A percentile compares a stretch with the other conserved stretches of the same genome.
Evolutionary conservation across 2,113 vertebrate species (phyloP).

Genomic region (Periophthalmodon schlosseri): DNA sequence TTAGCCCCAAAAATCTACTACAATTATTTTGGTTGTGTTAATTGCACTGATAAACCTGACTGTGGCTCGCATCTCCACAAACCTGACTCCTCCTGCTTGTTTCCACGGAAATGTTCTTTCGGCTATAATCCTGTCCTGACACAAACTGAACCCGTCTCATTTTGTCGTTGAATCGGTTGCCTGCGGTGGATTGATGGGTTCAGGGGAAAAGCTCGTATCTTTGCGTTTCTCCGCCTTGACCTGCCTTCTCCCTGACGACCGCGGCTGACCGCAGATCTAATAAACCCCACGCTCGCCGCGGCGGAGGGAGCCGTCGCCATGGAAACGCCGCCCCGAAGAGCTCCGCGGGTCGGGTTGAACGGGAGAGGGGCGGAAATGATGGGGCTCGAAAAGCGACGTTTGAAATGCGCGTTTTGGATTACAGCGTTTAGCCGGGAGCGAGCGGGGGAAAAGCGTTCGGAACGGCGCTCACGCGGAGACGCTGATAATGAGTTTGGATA

Average conservation of each 20-base stretch:
- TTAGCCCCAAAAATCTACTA: too few species aligned
- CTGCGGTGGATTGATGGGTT: background rate
- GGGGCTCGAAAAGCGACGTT: background rate
- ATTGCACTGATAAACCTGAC: too few species aligned
- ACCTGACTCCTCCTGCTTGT: too few species aligned
- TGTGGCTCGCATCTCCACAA: too few species aligned
- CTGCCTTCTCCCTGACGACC: conserved; percentile 63
- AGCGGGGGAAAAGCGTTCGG: background rate
- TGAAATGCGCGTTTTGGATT: background rate
- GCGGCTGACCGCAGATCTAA: conserved; percentile 75
- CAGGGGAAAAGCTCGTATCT: background rate
- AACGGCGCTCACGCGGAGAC: too few species aligned
- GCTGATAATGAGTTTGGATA: too few species aligned
- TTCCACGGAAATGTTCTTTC: too few species aligned
- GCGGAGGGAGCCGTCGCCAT: conserved; percentile 63
- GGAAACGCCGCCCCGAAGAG: conserved; percentile 62
- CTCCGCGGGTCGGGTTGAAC: conserved; percentile 62
- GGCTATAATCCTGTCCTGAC: too few species aligned
- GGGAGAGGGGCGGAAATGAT: conserved; percentile 49
- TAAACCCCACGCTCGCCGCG: conserved; percentile 69
- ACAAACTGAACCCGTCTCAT: too few species aligned
- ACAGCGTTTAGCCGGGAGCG: background rate
- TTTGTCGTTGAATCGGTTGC: background rate
- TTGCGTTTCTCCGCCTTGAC: conserved; percentile 4
- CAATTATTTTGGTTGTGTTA: too few species aligned